Conservation (phyloP, 2,113 vertebrate species). For the Bostrychus sinensis region DNA sequence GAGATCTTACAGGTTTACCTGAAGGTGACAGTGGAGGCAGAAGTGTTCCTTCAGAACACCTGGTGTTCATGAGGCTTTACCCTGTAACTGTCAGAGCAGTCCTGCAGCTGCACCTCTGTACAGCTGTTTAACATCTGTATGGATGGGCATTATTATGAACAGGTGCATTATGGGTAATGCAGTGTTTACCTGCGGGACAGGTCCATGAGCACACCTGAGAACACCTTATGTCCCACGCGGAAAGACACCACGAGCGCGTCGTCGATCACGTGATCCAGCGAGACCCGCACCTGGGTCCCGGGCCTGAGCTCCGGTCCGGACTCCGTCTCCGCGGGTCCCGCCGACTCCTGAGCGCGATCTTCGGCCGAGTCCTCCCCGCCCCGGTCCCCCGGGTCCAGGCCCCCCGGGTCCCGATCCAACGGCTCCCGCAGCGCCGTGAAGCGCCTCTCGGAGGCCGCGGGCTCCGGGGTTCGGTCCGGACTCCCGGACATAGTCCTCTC, state of each 20-base stretch:
- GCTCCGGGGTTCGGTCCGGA: constrained; percentile 37
- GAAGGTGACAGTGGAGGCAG: too few relatives aligned
- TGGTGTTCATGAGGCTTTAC: too few relatives aligned
- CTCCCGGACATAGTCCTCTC: constrained; percentile 42
- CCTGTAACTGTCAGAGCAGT: too few relatives aligned
- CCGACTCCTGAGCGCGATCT: constrained; percentile 12
- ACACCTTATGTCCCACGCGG: constrained; percentile 91
- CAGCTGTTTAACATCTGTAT: too few relatives aligned
- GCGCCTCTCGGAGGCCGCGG: constrained; percentile 28
- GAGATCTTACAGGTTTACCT: too few relatives aligned
- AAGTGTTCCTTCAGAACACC: too few relatives aligned
- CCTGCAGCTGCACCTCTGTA: too few relatives aligned
- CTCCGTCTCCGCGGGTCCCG: background rate
- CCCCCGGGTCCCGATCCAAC: too few relatives aligned
- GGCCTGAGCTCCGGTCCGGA: constrained; percentile 75
- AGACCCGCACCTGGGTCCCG: constrained; percentile 93
- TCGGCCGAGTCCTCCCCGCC: constrained; percentile 36
- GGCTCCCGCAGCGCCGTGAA: constrained; percentile 41
- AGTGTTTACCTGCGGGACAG: constrained; percentile 89
- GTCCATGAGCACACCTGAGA: constrained; percentile 98
- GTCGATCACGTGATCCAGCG: constrained; percentile 96
- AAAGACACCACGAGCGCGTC: constrained; percentile 97
- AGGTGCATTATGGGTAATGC: background rate
- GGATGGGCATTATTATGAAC: too few relatives aligned
- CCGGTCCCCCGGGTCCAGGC: constrained; percentile 25